Evolutionary conservation across 2,888 invertebrate species (phyloP).

Genomic region (Neria commutata): DNA sequence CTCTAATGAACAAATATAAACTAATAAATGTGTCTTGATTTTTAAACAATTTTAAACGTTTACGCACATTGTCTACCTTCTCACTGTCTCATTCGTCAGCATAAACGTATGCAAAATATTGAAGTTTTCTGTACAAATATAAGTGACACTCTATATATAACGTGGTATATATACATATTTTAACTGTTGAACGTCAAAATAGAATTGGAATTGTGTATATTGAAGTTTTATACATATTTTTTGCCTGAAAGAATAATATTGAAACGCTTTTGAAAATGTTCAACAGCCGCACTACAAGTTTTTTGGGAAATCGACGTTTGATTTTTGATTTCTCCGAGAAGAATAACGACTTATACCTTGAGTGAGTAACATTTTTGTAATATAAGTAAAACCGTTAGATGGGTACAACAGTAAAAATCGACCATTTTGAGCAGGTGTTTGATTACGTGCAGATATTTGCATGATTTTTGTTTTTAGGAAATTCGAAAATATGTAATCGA

Average conservation of each 20-base stretch:
- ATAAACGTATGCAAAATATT: constrained; percentile 13
- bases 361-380: constrained; percentile 48
- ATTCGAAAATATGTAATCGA: no score
- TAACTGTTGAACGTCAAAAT: constrained; percentile 21
- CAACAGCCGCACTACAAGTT: constrained; percentile 46
- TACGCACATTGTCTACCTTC: constrained; percentile 17
- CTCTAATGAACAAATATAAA: background rate
- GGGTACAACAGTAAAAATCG: no score
- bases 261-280: no score
- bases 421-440: no score
- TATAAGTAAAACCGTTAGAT: no score
- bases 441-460: no score
- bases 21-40: constrained; percentile 12
- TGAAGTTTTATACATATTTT: background rate
- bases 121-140: constrained; percentile 2
- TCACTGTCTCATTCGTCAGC: constrained; percentile 24
- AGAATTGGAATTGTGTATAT: background rate
- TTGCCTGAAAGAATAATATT: background rate
- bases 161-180: constrained; percentile 34
- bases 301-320: constrained; percentile 57
- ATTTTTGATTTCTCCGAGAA: constrained; percentile 61
- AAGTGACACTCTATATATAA: background rate
- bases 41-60: constrained; percentile 14
- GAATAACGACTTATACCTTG: constrained; percentile 51
- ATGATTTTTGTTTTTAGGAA: no score